A percentile compares a stretch with the other conserved stretches of the same genome.
These are phyloP conservation scores for Semnopithecus entellus DNA, from an alignment of 2,113 vertebrate genomes.

Conservation along the genomic window DNA sequence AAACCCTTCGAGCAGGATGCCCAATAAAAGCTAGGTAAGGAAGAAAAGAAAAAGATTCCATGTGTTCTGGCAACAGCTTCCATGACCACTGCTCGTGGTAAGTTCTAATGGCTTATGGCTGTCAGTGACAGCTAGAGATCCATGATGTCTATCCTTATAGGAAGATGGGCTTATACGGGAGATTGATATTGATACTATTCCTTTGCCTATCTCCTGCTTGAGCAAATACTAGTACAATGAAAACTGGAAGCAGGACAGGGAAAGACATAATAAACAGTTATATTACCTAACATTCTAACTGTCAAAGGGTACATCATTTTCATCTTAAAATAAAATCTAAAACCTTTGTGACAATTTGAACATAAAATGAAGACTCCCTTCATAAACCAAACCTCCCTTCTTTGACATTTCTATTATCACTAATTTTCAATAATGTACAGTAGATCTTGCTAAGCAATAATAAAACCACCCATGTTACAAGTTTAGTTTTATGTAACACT, in stretches of 20 bases:
- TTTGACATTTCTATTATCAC: conserved; percentile 77
- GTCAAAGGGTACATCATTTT: conserved; percentile 44
- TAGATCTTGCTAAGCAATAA: conserved; percentile 80
- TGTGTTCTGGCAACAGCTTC: background rate
- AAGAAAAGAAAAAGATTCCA: background rate
- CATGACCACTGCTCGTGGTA: background rate
- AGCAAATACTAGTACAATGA: background rate
- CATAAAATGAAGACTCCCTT: conserved; percentile 54
- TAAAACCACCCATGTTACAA: conserved; percentile 82
- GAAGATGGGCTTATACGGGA: background rate
- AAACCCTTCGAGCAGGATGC: background rate
- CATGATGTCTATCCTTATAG: background rate
- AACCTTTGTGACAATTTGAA: conserved; percentile 31
- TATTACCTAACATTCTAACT: background rate
- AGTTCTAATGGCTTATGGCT: background rate
- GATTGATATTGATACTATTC: background rate
- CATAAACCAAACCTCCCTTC: conserved; percentile 58
- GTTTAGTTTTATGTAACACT: conserved; percentile 84
- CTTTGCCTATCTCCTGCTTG: background rate
- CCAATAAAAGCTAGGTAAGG: background rate
- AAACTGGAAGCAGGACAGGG: background rate
- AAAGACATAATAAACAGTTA: background rate
- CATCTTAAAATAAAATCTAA: conserved; percentile 57
- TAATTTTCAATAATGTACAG: conserved; percentile 81
- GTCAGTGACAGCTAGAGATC: background rate